Percentiles rank a stretch among this genome's conserved stretches.
These are phyloP conservation scores for Agelas oroides DNA, from an alignment of 37 sponge, comb jelly and placozoan species.

Conservation along the genomic window DNA sequence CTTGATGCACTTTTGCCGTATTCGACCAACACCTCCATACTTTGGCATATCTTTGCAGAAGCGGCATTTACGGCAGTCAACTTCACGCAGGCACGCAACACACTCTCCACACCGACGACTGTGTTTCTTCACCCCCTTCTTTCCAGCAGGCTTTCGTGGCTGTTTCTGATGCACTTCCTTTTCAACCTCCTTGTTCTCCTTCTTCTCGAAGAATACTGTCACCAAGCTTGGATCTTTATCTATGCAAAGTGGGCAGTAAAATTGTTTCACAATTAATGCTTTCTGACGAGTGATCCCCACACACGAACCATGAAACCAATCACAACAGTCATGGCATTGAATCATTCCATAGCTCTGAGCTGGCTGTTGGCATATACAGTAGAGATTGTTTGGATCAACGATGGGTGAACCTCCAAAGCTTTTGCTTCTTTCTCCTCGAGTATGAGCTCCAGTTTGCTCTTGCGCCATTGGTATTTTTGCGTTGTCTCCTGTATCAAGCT, in stretches of 20 bases:
- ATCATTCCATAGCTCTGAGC: constrained; percentile 41
- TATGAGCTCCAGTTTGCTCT: too few relatives aligned
- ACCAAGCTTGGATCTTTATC: constrained; percentile 41
- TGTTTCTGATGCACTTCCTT: not conserved
- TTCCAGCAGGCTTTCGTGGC: not conserved
- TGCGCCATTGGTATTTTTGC: not conserved
- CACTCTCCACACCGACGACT: constrained; percentile 80
- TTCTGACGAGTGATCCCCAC: constrained; percentile 66
- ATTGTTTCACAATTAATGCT: constrained; percentile 59
- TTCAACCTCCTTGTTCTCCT: not conserved
- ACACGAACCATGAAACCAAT: constrained; percentile 78
- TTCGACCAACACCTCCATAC: constrained; percentile 78
- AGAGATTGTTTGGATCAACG: constrained; percentile 2
- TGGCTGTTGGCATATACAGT: constrained; percentile 46
- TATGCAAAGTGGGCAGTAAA: constrained; percentile 68
- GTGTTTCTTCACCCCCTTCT: constrained; percentile 50
- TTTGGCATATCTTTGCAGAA: constrained; percentile 91
- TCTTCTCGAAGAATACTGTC: constrained; percentile 29
- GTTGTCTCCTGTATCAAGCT: not conserved
- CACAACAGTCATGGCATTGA: constrained; percentile 61
- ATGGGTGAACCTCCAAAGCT: not conserved
- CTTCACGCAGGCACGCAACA: constrained; percentile 57
- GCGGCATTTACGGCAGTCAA: constrained; percentile 78
- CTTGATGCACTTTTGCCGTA: constrained; percentile 86
- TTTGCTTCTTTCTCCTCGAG: not conserved